phyloP scores from a whole-genome alignment of 2,888 invertebrate species.

The Coenonympha arcania region DNA sequence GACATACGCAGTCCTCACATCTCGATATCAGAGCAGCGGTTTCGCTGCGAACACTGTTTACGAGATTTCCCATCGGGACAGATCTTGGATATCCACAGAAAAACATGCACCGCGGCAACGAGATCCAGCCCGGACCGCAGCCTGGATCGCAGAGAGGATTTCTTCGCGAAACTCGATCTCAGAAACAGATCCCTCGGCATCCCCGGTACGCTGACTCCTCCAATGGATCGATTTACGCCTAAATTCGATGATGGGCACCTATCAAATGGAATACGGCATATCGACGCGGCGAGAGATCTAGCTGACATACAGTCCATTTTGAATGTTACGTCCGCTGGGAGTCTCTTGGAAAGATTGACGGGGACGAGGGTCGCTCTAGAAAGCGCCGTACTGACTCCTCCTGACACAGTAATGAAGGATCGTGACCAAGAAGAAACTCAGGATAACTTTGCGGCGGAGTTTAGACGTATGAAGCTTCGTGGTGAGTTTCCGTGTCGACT shows the following conservation, averaged over 20 bases:
- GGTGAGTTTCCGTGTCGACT: conserved; percentile 93
- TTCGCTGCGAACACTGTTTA: conserved; percentile 80
- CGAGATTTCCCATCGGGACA: conserved; percentile 81
- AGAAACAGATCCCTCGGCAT: conserved; percentile 78
- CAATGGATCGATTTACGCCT: conserved; percentile 60
- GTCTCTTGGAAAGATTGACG: conserved; percentile 77
- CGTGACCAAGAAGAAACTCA: conserved; percentile 80
- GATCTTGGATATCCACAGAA: conserved; percentile 79
- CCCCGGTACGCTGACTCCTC: conserved; percentile 62
- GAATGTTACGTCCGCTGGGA: conserved; percentile 81
- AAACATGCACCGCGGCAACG: conserved; percentile 54
- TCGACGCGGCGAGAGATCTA: conserved; percentile 80
- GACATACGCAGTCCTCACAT: conserved; percentile 81
- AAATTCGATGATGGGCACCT: conserved; percentile 59
- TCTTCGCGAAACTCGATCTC: conserved; percentile 85
- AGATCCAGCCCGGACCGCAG: conserved; percentile 71
- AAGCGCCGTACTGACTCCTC: conserved; percentile 60
- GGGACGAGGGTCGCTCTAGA: conserved; percentile 61
- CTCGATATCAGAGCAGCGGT: conserved; percentile 74
- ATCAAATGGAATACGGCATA: conserved; percentile 59
- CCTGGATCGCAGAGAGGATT: conserved; percentile 82
- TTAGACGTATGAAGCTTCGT: conserved; percentile 89
- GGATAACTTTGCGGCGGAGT: conserved; percentile 87
- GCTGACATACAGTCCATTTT: conserved; percentile 91
- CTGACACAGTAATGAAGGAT: conserved; percentile 58